Percentiles rank a stretch among this genome's conserved stretches.
Conservation (phyloP, 2,888 invertebrate species). For the Lathronympha strigana region DNA sequence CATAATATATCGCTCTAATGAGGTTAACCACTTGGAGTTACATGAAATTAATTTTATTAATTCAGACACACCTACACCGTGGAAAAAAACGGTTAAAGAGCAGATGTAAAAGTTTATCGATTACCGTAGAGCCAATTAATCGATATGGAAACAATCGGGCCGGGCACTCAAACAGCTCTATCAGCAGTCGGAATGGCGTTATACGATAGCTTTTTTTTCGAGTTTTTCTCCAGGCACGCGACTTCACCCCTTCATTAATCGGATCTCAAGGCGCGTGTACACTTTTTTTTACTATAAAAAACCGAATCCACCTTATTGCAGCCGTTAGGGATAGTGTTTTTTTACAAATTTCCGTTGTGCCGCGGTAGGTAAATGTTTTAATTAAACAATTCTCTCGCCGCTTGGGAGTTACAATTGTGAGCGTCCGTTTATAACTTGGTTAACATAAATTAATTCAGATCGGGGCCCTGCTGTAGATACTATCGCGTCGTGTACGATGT, state of each 20-base stretch:
- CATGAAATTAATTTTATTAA: constrained; percentile 15
- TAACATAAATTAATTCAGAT: constrained; percentile 68
- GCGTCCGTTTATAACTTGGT: constrained; percentile 70
- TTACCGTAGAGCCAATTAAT: constrained; percentile 83
- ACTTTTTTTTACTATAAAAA: constrained; percentile 77
- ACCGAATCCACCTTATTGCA: constrained; percentile 77
- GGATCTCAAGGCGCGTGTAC: constrained; percentile 78
- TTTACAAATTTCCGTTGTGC: constrained; percentile 67
- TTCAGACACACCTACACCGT: constrained; percentile 6
- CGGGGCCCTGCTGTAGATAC: constrained; percentile 56
- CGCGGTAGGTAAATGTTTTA: constrained; percentile 79
- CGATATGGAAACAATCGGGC: constrained; percentile 79
- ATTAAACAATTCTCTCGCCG: constrained; percentile 65
- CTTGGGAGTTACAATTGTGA: constrained; percentile 59
- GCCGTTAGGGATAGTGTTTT: constrained; percentile 74
- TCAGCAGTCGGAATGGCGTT: constrained; percentile 79
- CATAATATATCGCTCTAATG: neutral
- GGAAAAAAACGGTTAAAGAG: constrained; percentile 53
- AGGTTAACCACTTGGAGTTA: neutral
- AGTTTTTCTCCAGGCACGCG: constrained; percentile 58
- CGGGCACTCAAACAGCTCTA: constrained; percentile 78
- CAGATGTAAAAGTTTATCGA: constrained; percentile 82
- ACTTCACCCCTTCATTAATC: constrained; percentile 82
- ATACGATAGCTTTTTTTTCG: constrained; percentile 59
- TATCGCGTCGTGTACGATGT: constrained; percentile 47